Base-by-base conservation (phyloP, 1,140 invertebrate species). In the Tribolium castaneum region DNA sequence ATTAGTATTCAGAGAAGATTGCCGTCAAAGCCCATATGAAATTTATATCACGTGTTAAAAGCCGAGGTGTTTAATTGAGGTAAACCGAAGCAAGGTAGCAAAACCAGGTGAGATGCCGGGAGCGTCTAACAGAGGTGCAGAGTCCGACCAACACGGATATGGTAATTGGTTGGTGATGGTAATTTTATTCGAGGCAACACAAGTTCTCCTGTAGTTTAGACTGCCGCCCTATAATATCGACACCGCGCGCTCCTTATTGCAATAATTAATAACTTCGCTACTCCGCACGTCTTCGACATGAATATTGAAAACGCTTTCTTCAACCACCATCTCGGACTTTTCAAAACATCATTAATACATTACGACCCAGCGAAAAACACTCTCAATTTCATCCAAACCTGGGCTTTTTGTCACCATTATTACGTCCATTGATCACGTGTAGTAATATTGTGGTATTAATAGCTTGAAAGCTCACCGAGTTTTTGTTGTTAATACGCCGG, bases 141-240 rank as follows among this genome's bases (percentile, higher is more conserved):
- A 54, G 75, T 62, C 75, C 54, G 59, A 62, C 75, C 77, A 78
- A 70, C 77, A 78, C 80, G 80, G 77, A 81, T 81, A 81, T 79
- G 80, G 78, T 81, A 81, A 81, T 81, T 79, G 77, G 78, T 81
- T 81, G 77, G 70, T 76, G 80, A 79, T 79, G 80, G 80, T 81
- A 81, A 81, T 81, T 81, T 81, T 79, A 81, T 81, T 81, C 80
- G 74, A 79, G 70, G 45, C 76, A 78, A 78, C 73, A 80, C 72
- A 78, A 75, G 72, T 78, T 74, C 71, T 78, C 76, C 71, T 81
- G 78, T 79, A 79, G 78, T 81, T 81, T 81, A 51, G 80, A 75
- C 54, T 62, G 78, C 80, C 80, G 80, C 80, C 78, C 80, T 81
- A 72, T 81, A 81, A 81, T 81, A 76, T 73, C 59, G 71, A 22